A percentile compares a stretch with the other conserved stretches of the same genome.
Evolutionary conservation across 2,113 vertebrate species (phyloP).

Genomic region (Ovis canadensis): DNA sequence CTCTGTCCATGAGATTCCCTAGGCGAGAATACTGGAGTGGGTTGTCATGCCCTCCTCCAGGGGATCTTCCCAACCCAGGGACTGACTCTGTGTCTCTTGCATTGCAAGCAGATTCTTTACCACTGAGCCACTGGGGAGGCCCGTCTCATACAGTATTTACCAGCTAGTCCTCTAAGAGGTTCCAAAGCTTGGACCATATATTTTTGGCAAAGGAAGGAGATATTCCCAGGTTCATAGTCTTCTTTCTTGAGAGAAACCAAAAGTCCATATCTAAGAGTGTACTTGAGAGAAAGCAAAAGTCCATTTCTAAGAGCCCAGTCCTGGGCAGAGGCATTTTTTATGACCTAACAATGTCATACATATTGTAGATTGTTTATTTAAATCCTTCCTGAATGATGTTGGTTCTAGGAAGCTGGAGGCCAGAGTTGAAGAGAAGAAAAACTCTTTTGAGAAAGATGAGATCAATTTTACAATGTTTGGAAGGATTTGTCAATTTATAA

Average conservation of each 20-base stretch:
- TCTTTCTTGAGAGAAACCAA: constrained; percentile 61
- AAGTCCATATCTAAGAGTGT: constrained; percentile 37
- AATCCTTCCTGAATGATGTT: constrained; percentile 42
- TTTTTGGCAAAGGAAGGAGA: not conserved
- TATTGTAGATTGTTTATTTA: constrained; percentile 61
- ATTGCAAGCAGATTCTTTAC: not conserved
- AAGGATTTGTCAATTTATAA: constrained; percentile 66
- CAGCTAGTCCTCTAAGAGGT: not conserved
- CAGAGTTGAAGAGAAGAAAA: constrained; percentile 68
- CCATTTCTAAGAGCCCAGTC: constrained; percentile 3
- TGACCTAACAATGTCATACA: constrained; percentile 56
- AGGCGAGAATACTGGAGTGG: not conserved
- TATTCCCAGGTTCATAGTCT: constrained; percentile 40
- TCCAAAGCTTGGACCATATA: not conserved
- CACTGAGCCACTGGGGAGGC: not conserved
- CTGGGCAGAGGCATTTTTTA: constrained; percentile 54
- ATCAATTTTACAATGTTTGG: constrained; percentile 59
- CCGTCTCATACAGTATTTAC: not conserved
- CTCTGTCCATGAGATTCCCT: not conserved
- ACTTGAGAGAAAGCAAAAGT: constrained; percentile 59
- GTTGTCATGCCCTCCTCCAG: not conserved
- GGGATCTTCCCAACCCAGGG: not conserved
- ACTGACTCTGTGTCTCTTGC: not conserved
- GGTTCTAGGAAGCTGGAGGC: constrained; percentile 66
- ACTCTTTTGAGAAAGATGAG: constrained; percentile 66